phyloP scores from a whole-genome alignment of 2,113 vertebrate species.

The Pangasianodon hypophthalmus region DNA sequence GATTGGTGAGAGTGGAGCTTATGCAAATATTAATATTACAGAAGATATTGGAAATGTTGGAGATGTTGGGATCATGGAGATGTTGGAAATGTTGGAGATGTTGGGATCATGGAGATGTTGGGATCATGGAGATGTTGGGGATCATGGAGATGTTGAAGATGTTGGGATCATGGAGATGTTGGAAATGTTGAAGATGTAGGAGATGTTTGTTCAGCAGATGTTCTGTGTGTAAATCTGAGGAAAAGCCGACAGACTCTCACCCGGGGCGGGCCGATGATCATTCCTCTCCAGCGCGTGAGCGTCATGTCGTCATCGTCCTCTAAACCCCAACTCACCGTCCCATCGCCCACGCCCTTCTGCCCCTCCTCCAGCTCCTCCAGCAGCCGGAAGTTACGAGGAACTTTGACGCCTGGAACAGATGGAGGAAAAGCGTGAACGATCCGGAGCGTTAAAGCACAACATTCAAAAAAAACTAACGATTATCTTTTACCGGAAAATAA shows the following conservation, averaged over 20 bases:
- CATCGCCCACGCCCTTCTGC: constrained; percentile 98
- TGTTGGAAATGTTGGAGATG: too few species aligned
- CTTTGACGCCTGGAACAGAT: constrained; percentile 81
- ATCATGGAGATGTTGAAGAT: not conserved
- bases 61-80: too few species aligned
- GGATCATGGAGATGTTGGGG: too few species aligned
- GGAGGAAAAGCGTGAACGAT: not conserved
- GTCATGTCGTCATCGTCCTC: constrained; percentile 99
- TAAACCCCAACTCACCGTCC: constrained; percentile 98
- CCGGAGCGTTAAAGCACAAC: not conserved
- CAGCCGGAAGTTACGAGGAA: constrained; percentile 99
- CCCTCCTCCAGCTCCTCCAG: constrained; percentile 99
- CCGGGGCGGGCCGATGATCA: constrained; percentile 98
- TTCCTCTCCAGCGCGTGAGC: constrained; percentile 96
- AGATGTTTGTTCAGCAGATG: not conserved
- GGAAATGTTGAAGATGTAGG: not conserved
- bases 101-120: too few species aligned
- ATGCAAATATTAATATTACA: not conserved
- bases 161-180: not conserved
- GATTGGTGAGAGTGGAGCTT: not conserved
- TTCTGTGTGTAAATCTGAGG: not conserved
- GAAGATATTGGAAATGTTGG: too few species aligned
- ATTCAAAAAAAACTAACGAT: not conserved
- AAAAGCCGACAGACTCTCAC: constrained; percentile 71
- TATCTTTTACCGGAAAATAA: not conserved